Base-by-base conservation (phyloP, 1,140 invertebrate genomes). In the Nasonia vitripennis region DNA sequence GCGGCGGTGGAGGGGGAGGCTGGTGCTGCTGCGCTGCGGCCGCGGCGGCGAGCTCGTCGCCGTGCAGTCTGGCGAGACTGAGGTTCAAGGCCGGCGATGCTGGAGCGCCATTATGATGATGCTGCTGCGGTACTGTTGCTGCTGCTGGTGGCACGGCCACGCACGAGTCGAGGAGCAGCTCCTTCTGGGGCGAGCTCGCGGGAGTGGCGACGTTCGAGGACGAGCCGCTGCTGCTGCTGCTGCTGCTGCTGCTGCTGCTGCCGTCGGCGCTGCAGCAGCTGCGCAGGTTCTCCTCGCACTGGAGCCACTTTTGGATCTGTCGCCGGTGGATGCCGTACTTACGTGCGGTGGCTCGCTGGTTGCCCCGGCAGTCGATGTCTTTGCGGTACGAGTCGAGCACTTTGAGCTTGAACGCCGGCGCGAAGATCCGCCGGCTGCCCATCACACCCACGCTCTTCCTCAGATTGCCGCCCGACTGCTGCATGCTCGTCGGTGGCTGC, bases 241-340 rank as follows among this genome's bases (percentile, higher is more conserved):
- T 34, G 23, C n/a, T 14, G 7, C 84, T 48, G 78, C 51, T 45
- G 51, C 20, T 75, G 71, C 75, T 34, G 23, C n/a, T 14, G 7
- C 84, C 68, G n/a, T 95, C 94, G 70, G 94, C 92, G 78, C 17
- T 62, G 6, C 96, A 95, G 79, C 95, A 95, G 77, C 95, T 96
- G 87, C 96, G 94, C 62, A 97, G 92, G 89, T 95, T 95, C 51
- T 95, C 95, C 91, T 97, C 96, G 87, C 96, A 96, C 92, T 97
- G 97, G 81, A 98, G 91, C 97, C 97, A 98, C 94, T 98, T 97
- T 91, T 98, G 97, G 81, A 98, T 97, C 91, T 98, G 97, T 41
- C 97, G 94, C 17, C 97, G 94, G 90, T 98, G 97, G 78, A 98
- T 97, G 23, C 96, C 96, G 90, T 97, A 98, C 91, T 98, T 98